Evolutionary conservation across 2,113 vertebrate genomes (phyloP).

Genomic region (Scalopus aquaticus): DNA sequence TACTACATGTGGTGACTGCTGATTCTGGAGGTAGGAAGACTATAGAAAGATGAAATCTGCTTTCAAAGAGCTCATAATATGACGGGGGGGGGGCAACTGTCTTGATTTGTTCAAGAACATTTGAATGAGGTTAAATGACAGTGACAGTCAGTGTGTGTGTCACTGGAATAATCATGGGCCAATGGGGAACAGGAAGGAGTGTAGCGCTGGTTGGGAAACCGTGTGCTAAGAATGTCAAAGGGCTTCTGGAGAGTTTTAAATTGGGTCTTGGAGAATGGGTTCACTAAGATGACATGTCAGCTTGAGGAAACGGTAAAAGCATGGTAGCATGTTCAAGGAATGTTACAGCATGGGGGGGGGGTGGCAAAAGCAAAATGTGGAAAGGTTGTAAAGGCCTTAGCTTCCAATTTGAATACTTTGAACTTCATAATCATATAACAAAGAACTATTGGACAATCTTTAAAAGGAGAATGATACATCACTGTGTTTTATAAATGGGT

Average conservation of each 20-base stretch:
- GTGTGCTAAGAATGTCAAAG: not conserved
- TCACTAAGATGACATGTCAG: not conserved
- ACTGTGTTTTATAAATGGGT: not conserved
- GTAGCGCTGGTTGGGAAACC: not conserved
- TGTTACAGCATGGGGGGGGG: not conserved
- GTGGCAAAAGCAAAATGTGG: not conserved
- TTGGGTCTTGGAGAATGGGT: not conserved
- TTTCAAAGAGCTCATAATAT: not conserved
- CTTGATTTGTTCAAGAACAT: not conserved
- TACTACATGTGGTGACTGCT: not conserved
- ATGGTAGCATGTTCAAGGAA: not conserved
- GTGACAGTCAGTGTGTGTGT: not conserved
- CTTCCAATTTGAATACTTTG: not conserved
- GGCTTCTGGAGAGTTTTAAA: not conserved
- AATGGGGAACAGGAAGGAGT: not conserved
- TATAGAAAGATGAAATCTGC: not conserved
- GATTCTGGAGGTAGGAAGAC: not conserved
- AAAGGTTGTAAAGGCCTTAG: not conserved
- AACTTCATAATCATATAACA: not conserved
- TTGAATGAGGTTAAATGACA: not conserved
- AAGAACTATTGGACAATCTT: not conserved
- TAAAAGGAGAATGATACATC: not conserved
- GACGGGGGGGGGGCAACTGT: not conserved
- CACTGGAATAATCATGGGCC: not conserved
- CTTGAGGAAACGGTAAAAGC: not conserved